phyloP scores from a whole-genome alignment of 37 sponge, comb jelly and placozoan genomes.

The Cliona cf. orientalis region DNA sequence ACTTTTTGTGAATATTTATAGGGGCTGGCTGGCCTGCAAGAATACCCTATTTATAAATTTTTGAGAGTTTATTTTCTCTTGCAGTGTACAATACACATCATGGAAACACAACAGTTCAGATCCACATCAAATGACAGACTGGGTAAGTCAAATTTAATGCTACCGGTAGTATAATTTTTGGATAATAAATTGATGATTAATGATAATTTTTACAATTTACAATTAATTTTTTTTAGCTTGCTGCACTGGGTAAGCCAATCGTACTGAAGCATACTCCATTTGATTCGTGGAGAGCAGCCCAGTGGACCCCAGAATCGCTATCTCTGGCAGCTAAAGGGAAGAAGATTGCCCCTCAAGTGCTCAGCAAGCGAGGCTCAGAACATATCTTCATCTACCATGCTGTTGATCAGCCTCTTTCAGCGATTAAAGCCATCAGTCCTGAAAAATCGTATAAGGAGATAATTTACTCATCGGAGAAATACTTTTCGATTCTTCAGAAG shows the following conservation, averaged over 20 bases:
- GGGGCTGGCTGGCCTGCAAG: too few relatives aligned
- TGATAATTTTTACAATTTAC: background rate
- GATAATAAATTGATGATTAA: too few relatives aligned
- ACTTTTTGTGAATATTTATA: too few relatives aligned
- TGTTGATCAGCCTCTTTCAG: conserved; percentile 27
- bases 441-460: conserved; percentile 25
- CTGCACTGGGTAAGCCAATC: conserved; percentile 14
- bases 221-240: conserved; percentile 30
- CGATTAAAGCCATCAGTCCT: background rate
- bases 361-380: conserved; percentile 32
- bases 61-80: background rate
- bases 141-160: conserved; percentile 25
- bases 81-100: background rate
- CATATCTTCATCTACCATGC: conserved; percentile 58
- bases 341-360: conserved; percentile 7
- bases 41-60: background rate
- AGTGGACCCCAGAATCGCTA: conserved; percentile 19
- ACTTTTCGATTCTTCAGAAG: conserved; percentile 18
- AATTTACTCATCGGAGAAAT: conserved; percentile 16
- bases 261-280: conserved; percentile 49
- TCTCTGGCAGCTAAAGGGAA: background rate
- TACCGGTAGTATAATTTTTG: background rate
- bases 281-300: conserved; percentile 23
- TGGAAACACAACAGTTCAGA: conserved; percentile 22
- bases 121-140: conserved; percentile 35